Conservation (phyloP, 64 coral and sea anemone genomes). For the Stichodactyla mertensii region DNA sequence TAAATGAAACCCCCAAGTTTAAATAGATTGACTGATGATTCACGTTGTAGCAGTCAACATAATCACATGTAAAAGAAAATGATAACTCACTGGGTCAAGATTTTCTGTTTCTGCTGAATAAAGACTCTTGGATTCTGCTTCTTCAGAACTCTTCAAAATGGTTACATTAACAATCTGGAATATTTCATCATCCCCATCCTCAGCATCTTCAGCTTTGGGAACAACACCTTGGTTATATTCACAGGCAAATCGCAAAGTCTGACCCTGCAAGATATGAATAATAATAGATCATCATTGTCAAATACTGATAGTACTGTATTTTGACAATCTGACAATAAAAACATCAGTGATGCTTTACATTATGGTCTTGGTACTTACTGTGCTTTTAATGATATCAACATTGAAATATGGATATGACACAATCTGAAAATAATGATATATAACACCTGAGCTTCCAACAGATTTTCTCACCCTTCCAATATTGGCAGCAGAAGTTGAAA, state of each 20-base stretch:
- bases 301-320: neutral
- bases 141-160: conserved; percentile 52
- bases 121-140: conserved; percentile 46
- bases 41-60: too few species aligned
- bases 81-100: conserved; percentile 71
- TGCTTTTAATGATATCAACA: conserved; percentile 69
- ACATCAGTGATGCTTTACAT: neutral
- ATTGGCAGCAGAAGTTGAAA: too few species aligned
- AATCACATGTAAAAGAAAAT: neutral
- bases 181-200: conserved; percentile 41
- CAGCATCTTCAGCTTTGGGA: neutral
- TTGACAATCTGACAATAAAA: neutral
- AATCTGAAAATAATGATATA: conserved; percentile 52
- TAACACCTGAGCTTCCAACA: neutral
- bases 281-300: neutral
- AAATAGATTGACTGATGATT: too few species aligned
- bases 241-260: conserved; percentile 81
- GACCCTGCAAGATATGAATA: conserved; percentile 40
- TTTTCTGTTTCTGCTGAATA: conserved; percentile 95
- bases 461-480: neutral
- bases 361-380: conserved; percentile 38
- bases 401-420: conserved; percentile 79
- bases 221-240: conserved; percentile 65
- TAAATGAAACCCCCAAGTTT: too few species aligned
- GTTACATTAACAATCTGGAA: conserved; percentile 71